Evolutionary conservation across 2,888 invertebrate species (phyloP).

Genomic region (Rugalucina vietnamica): DNA sequence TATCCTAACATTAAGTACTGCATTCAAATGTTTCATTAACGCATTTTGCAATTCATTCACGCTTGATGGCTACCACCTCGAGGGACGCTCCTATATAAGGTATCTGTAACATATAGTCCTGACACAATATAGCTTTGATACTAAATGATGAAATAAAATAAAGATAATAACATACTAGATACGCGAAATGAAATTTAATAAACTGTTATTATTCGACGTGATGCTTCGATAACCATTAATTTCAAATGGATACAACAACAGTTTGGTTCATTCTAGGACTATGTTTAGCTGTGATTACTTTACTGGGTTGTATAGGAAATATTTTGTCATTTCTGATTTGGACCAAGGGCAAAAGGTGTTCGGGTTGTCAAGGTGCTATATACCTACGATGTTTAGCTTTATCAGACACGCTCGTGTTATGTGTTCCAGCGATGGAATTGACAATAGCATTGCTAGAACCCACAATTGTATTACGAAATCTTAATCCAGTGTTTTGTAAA

Average conservation of each 20-base stretch:
- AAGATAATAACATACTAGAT: not conserved
- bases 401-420: not conserved
- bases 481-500: not conserved
- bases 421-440: not conserved
- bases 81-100: not conserved
- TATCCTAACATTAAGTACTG: not conserved
- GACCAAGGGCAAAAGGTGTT: not conserved
- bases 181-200: too few species aligned
- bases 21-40: not conserved
- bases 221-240: not conserved
- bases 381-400: not conserved
- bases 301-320: not conserved
- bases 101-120: not conserved
- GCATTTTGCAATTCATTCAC: not conserved
- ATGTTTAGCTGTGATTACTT: not conserved
- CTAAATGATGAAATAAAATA: not conserved
- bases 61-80: not conserved
- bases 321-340: not conserved
- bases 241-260: not conserved
- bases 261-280: not conserved
- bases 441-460: not conserved
- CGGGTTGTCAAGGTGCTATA: not conserved
- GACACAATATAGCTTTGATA: not conserved
- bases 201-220: not conserved
- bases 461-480: not conserved